A percentile compares a stretch with the other conserved stretches of the same genome.
Conservation (phyloP, 2,797 vertebrate genomes). For the Esox masquinongy region DNA sequence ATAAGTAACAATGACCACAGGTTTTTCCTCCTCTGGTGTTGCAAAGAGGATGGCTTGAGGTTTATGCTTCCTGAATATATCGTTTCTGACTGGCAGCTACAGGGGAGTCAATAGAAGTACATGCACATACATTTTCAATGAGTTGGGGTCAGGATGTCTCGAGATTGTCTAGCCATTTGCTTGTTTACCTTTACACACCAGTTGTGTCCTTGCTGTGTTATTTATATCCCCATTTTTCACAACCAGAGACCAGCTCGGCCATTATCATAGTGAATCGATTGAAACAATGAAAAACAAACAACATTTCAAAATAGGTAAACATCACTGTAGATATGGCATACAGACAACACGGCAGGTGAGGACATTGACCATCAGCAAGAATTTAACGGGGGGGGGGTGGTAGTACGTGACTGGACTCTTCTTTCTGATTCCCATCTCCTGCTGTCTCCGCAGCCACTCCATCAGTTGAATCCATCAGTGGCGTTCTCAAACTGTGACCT, state of each 20-base stretch:
- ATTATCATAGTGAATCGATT: constrained; percentile 20
- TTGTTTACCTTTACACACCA: not conserved
- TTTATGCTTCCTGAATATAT: constrained; percentile 11
- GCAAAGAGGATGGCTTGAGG: not conserved
- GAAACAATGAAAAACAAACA: constrained; percentile 25
- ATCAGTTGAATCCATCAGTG: not conserved
- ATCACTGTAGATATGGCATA: constrained; percentile 13
- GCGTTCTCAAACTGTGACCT: constrained; percentile 45
- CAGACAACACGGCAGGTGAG: not conserved
- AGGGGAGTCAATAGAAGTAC: constrained; percentile 24
- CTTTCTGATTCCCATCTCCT: not conserved
- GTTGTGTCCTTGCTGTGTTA: not conserved
- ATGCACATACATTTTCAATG: constrained; percentile 19
- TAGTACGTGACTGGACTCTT: constrained; percentile 3
- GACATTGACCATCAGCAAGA: not conserved
- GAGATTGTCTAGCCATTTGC: constrained; percentile 7
- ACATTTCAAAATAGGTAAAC: constrained; percentile 17
- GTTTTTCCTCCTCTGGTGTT: not conserved
- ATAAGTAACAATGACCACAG: not conserved
- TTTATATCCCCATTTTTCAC: constrained; percentile 33
- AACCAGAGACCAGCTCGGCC: constrained; percentile 1
- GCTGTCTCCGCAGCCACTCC: constrained; percentile 15
- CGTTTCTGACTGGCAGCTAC: constrained; percentile 29
- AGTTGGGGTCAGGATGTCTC: constrained; percentile 12
- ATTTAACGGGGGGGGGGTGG: not conserved